Percentiles rank a stretch among this genome's conserved stretches.
Conservation (phyloP, 2,888 invertebrate genomes). For the Papilio gigon region DNA sequence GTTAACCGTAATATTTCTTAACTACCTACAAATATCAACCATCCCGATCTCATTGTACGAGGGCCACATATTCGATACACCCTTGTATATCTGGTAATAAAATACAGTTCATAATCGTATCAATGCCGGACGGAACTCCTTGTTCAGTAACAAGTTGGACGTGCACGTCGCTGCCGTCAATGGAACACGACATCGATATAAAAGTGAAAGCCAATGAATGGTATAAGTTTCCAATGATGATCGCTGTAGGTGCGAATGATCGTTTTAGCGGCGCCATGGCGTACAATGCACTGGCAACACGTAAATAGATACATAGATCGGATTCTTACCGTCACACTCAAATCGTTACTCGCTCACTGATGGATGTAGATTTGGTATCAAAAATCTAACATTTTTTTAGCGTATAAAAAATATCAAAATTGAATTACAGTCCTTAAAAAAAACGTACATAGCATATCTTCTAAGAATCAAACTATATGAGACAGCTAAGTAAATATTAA, state of each 20-base stretch:
- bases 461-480: too few relatives aligned
- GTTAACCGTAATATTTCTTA: too few relatives aligned
- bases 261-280: slow-evolving; percentile 17
- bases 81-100: neutral
- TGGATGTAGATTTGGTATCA: neutral
- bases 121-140: slow-evolving; percentile 38
- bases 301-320: neutral
- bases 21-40: too few relatives aligned
- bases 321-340: neutral
- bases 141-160: slow-evolving; percentile 29
- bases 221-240: slow-evolving; percentile 64
- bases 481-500: too few relatives aligned
- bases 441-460: too few relatives aligned
- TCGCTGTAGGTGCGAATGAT: slow-evolving; percentile 54
- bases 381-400: too few relatives aligned
- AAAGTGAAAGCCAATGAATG: slow-evolving; percentile 70
- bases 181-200: slow-evolving; percentile 44
- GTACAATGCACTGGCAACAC: slow-evolving; percentile 18
- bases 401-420: too few relatives aligned
- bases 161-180: slow-evolving; percentile 29
- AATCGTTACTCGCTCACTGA: neutral
- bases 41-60: neutral
- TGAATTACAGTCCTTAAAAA: too few relatives aligned
- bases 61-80: neutral
- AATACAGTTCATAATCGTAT: neutral